Conservation (phyloP, 2,113 vertebrate genomes). For the Chelonoidis abingdonii region DNA sequence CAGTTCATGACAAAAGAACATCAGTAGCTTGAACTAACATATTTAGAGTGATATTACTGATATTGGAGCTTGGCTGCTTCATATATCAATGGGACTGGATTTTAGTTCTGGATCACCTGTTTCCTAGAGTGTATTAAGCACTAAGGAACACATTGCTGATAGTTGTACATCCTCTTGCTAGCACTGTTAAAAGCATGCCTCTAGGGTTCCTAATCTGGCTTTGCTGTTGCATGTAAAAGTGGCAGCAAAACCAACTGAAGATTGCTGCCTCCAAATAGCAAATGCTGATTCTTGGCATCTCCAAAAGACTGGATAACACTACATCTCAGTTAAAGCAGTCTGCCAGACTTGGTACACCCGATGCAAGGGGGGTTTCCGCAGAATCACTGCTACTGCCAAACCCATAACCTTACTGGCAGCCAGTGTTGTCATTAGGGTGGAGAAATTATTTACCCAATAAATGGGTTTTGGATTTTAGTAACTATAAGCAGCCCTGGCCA, state of each 20-base stretch:
- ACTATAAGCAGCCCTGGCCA: neutral
- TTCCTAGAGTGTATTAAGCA: neutral
- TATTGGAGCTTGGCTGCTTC: neutral
- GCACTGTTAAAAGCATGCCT: neutral
- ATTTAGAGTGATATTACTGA: neutral
- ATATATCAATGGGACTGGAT: neutral
- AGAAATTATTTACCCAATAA: neutral
- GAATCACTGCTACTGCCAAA: neutral
- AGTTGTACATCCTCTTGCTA: neutral
- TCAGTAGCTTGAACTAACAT: neutral
- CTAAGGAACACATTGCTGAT: neutral
- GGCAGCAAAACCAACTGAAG: neutral
- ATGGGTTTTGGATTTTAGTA: neutral
- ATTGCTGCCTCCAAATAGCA: neutral
- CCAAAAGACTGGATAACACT: neutral
- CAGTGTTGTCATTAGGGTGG: neutral
- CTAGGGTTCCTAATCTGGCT: neutral
- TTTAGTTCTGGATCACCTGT: neutral
- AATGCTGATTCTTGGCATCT: neutral
- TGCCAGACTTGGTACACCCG: neutral
- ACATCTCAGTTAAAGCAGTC: too few species aligned
- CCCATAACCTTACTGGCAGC: neutral
- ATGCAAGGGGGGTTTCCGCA: neutral
- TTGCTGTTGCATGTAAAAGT: neutral
- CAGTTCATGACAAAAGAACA: slow-evolving; percentile 38